Evolutionary conservation across 1,140 invertebrate genomes (phyloP).

Genomic region (Ganaspis sp.): DNA sequence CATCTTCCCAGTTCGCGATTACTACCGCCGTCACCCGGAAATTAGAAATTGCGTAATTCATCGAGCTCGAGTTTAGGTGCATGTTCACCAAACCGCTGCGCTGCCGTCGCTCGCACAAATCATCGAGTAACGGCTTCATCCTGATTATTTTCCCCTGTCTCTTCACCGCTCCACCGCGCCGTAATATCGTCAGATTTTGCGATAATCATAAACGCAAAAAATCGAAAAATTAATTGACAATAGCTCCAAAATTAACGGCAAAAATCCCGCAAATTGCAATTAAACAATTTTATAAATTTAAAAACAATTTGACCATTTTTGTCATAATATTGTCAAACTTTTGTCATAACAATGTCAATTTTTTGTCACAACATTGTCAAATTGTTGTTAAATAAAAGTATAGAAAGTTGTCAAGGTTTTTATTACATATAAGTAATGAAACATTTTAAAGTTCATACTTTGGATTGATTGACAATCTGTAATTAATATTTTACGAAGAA

Average conservation of each 20-base stretch:
- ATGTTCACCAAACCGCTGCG: background rate
- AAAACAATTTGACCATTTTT: too few relatives aligned
- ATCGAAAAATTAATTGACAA: background rate
- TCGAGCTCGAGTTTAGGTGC: constrained; percentile 5
- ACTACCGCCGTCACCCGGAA: constrained; percentile 18
- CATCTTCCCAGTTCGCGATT: constrained; percentile 19
- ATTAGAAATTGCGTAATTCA: constrained; percentile 31
- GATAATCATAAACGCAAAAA: background rate
- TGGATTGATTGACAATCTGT: too few relatives aligned
- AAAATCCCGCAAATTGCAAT: too few relatives aligned
- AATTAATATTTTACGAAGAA: too few relatives aligned
- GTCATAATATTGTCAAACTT: too few relatives aligned
- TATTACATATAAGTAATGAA: too few relatives aligned
- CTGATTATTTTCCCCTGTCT: constrained; percentile 8
- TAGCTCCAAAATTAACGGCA: background rate
- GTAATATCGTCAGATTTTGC: background rate
- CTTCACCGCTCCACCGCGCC: background rate
- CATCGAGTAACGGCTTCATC: constrained; percentile 6
- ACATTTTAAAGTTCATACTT: too few relatives aligned
- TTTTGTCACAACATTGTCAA: too few relatives aligned
- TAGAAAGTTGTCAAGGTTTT: too few relatives aligned
- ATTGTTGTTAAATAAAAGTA: too few relatives aligned
- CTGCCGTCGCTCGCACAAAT: constrained; percentile 8
- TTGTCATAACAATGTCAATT: too few relatives aligned
- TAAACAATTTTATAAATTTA: too few relatives aligned